Evolutionary conservation across 2,113 vertebrate species (phyloP), one percentile per base, ranked within the genome.

Genomic region (Nycticryphes semicollaris): DNA sequence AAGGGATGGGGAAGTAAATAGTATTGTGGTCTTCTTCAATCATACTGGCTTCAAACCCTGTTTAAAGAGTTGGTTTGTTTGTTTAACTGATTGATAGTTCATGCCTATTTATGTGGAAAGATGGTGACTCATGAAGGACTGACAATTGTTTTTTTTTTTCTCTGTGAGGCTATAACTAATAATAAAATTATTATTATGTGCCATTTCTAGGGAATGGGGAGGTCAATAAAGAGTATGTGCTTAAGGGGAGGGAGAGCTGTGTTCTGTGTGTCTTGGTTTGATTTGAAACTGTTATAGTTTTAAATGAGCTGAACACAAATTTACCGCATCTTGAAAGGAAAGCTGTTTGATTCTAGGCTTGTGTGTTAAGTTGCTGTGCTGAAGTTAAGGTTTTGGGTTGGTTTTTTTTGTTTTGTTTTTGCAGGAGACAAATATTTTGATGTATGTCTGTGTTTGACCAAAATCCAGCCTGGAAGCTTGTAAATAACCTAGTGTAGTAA

Each of bases 261-360:
- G 54, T 72, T 37, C 48, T 6, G 0, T 5, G 10, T 43, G 35
- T 15, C 53, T 39, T 50, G 35, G 25, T 69, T 87, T 93, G 57
- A 47, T 91, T 75, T 48, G 82, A 43, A 96, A 76, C 41, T 91
- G 86, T 80, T 97, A 93, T 83, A 60, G 66, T 93, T 89, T 74
- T 74, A 92, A 91, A 62, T 45, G 76, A 87, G 73, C 82, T 89
- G 79, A 86, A 39, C 3, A 9, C 30, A 76, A 59, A 86, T 95
- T 96, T 91, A 75, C 37, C 72, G 94, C 93, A 66, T 50, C 27
- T 6, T 81, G 53, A 54, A 75, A 94, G 89, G 84, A 88, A 94
- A 96, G 14, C 50, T 43, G 6, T 63, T 82, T 41, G 37, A 90
- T 90, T 90, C 84, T 79, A 91, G 91, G 60, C 45, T 86, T 69